These are phyloP conservation scores for Drosophila rellima DNA, from an alignment of 2,888 invertebrate genomes.

Conservation along the genomic window DNA sequence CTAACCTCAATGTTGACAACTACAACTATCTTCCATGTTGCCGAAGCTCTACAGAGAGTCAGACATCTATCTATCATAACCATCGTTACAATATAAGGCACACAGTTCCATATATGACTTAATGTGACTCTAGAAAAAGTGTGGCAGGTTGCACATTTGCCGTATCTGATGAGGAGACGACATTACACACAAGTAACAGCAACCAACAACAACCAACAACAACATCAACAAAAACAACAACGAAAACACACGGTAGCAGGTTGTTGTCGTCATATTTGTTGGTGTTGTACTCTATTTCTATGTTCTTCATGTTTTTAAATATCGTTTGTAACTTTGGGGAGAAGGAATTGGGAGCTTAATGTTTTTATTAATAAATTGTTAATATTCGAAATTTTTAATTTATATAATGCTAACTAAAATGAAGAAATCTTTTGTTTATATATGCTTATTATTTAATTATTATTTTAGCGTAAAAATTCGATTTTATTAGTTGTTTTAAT, in stretches of 20 bases:
- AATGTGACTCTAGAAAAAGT: constrained; percentile 42
- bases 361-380: too few species aligned
- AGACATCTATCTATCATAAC: constrained; percentile 32
- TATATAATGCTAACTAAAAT: too few species aligned
- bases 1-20: constrained; percentile 75
- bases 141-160: constrained; percentile 68
- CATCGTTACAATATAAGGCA: constrained; percentile 37
- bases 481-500: too few species aligned
- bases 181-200: constrained; percentile 39
- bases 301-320: constrained; percentile 1
- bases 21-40: constrained; percentile 44
- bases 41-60: constrained; percentile 1
- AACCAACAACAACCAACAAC: constrained; percentile 12
- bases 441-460: too few species aligned
- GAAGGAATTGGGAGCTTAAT: too few species aligned
- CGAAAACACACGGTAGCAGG: constrained; percentile 29
- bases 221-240: constrained; percentile 8
- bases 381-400: too few species aligned
- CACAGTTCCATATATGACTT: constrained; percentile 53
- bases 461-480: too few species aligned
- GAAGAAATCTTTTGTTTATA: too few species aligned
- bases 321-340: constrained; percentile 7
- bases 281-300: constrained; percentile 5
- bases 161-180: constrained; percentile 46
- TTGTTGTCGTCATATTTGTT: constrained; percentile 15